phyloP scores from a whole-genome alignment of 30 jellyfish, hydroid and myxozoan genomes.

The Phacellophora camtschatica region DNA sequence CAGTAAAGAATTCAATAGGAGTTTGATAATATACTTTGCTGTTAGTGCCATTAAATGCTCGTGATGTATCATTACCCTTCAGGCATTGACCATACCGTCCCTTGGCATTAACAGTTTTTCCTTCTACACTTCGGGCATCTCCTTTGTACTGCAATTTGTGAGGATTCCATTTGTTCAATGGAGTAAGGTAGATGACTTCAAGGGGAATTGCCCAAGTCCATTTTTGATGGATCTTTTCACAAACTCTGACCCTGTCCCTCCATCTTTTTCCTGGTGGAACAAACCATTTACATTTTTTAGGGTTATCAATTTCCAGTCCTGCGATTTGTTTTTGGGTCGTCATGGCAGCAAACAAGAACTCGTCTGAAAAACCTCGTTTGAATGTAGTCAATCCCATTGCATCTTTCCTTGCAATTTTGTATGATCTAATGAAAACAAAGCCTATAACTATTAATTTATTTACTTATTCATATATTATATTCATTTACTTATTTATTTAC shows the following conservation, averaged over 20 bases:
- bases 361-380: constrained; percentile 82
- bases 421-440: constrained; percentile 33
- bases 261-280: constrained; percentile 17
- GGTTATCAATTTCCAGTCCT: constrained; percentile 69
- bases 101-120: constrained; percentile 43
- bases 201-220: constrained; percentile 97
- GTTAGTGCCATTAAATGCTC: constrained; percentile 78
- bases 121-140: constrained; percentile 22
- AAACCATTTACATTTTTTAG: constrained; percentile 52
- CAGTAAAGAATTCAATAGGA: constrained; percentile 73
- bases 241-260: constrained; percentile 29
- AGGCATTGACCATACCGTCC: constrained; percentile 68
- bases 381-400: constrained; percentile 84
- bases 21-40: constrained; percentile 77
- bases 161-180: constrained; percentile 93
- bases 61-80: constrained; percentile 12
- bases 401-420: constrained; percentile 60
- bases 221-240: constrained; percentile 63
- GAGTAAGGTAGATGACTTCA: constrained; percentile 89
- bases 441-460: too few species aligned
- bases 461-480: too few species aligned
- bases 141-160: constrained; percentile 77
- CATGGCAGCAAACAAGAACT: constrained; percentile 83
- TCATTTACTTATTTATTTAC: too few species aligned
- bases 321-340: constrained; percentile 80